A percentile compares a stretch with the other conserved stretches of the same genome.
Evolutionary conservation across 2,113 vertebrate species (phyloP).

Genomic region (Anarhynchus alexandrinus): DNA sequence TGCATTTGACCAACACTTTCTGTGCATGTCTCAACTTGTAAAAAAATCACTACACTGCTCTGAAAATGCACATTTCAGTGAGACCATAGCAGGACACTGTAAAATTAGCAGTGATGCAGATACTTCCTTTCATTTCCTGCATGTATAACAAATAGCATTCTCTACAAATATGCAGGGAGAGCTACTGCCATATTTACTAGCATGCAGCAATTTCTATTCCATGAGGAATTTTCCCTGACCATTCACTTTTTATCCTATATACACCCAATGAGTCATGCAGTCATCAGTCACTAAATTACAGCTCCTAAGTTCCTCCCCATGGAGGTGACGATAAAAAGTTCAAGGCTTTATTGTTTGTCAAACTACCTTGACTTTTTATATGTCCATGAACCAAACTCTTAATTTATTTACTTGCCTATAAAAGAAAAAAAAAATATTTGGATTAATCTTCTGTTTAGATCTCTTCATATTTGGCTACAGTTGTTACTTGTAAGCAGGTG

Average conservation of each 20-base stretch:
- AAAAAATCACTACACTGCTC: not conserved
- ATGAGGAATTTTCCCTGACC: not conserved
- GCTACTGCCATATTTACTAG: not conserved
- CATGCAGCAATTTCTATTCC: not conserved
- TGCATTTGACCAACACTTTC: not conserved
- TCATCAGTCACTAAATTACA: not conserved
- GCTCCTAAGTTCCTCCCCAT: fast-evolving
- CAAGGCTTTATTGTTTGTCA: not conserved
- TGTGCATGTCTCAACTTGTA: not conserved
- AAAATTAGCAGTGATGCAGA: not conserved
- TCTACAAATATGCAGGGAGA: not conserved
- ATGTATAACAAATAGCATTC: not conserved
- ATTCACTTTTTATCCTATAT: not conserved
- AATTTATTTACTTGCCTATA: not conserved
- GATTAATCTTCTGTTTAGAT: not conserved
- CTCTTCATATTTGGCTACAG: not conserved
- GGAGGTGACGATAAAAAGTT: not conserved
- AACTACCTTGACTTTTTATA: not conserved
- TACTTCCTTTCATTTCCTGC: not conserved
- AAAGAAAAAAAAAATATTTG: not conserved
- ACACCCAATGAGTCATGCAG: not conserved
- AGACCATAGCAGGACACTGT: not conserved
- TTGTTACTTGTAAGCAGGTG: not conserved
- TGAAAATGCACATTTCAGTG: not conserved
- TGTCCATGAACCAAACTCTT: not conserved